Conservation (phyloP, 2,113 vertebrate species). For the Phaethon lepturus region DNA sequence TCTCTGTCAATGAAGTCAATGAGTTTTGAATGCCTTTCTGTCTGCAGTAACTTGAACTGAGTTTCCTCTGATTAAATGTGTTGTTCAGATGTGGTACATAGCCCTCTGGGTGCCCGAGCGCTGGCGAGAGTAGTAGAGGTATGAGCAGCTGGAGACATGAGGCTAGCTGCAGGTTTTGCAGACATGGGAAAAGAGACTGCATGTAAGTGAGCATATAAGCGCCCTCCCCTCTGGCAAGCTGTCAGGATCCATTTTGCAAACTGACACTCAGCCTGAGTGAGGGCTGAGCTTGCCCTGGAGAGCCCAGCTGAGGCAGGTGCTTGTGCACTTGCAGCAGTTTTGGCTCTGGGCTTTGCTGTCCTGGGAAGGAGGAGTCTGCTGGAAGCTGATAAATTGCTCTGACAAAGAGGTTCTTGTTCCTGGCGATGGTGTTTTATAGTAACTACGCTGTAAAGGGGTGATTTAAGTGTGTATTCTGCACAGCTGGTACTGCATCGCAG, state of each 20-base stretch:
- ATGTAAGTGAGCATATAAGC: neutral
- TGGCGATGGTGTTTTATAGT: neutral
- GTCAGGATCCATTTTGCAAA: constrained; percentile 7
- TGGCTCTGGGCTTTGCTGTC: neutral
- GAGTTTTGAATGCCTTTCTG: neutral
- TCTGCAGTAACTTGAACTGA: neutral
- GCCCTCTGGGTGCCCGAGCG: neutral
- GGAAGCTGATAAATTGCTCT: neutral
- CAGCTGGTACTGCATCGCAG: neutral
- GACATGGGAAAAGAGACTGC: neutral
- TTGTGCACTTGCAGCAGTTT: neutral
- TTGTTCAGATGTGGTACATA: neutral
- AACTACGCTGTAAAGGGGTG: neutral
- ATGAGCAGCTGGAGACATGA: neutral
- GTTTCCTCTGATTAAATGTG: neutral
- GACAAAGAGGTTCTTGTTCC: neutral
- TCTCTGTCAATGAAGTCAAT: neutral
- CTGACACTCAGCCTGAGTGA: neutral
- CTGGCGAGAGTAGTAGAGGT: neutral
- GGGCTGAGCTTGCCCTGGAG: neutral
- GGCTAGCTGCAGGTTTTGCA: neutral
- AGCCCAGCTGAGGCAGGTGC: neutral
- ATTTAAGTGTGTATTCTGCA: neutral
- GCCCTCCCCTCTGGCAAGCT: neutral
- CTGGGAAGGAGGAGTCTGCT: neutral